Evolutionary conservation across 2,888 invertebrate species (phyloP).

Genomic region (Aporophyla lueneburgensis): DNA sequence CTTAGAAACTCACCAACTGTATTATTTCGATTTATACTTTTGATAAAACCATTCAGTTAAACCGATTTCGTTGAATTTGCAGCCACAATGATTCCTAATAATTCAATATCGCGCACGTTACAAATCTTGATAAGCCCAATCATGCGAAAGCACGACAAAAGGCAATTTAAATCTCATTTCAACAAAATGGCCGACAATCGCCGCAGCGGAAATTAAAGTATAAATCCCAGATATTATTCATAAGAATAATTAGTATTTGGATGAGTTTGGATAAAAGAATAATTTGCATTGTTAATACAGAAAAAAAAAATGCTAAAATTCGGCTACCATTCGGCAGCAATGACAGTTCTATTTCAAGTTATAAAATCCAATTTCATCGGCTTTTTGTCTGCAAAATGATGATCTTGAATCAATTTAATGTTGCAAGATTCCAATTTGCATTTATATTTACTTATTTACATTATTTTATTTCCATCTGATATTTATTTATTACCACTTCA

Average conservation of each 20-base stretch:
- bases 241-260: slow-evolving; percentile 79
- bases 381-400: slow-evolving; percentile 71
- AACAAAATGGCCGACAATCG: slow-evolving; percentile 74
- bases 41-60: slow-evolving; percentile 37
- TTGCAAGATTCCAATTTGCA: slow-evolving; percentile 70
- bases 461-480: neutral
- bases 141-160: slow-evolving; percentile 80
- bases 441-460: slow-evolving; percentile 45
- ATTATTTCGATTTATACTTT: slow-evolving; percentile 42
- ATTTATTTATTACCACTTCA: neutral
- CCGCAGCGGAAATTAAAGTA: slow-evolving; percentile 81
- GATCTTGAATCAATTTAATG: slow-evolving; percentile 71
- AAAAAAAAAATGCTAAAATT: slow-evolving; percentile 52
- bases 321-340: slow-evolving; percentile 44
- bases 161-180: slow-evolving; percentile 81
- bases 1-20: slow-evolving; percentile 22
- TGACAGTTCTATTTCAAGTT: slow-evolving; percentile 76
- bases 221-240: slow-evolving; percentile 80
- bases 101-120: slow-evolving; percentile 58
- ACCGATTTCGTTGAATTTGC: slow-evolving; percentile 32
- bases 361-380: slow-evolving; percentile 74
- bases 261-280: slow-evolving; percentile 77
- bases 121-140: slow-evolving; percentile 76
- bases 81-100: slow-evolving; percentile 47
- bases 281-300: slow-evolving; percentile 77